Percentiles rank a stretch among this genome's conserved stretches.
phyloP scores from a whole-genome alignment of 2,797 vertebrate species.

The Thalassophryne amazonica region DNA sequence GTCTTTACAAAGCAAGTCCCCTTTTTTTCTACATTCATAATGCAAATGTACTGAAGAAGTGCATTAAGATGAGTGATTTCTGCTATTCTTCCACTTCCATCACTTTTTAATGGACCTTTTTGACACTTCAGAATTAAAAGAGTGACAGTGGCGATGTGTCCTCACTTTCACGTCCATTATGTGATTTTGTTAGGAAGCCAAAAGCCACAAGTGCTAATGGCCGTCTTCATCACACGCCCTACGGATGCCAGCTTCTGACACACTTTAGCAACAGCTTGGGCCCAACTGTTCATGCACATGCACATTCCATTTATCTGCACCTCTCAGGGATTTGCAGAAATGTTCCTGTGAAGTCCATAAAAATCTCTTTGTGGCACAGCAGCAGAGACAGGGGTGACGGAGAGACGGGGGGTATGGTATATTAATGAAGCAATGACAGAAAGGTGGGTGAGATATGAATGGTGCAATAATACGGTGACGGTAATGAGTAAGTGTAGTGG shows the following conservation, averaged over 20 bases:
- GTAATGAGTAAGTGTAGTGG: constrained; percentile 38
- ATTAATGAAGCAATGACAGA: constrained; percentile 59
- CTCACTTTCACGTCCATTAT: constrained; percentile 56
- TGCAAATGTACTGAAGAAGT: constrained; percentile 72
- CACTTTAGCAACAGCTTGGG: constrained; percentile 46
- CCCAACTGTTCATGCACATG: constrained; percentile 57
- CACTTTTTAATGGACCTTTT: constrained; percentile 54
- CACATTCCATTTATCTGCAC: constrained; percentile 59
- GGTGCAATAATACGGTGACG: constrained; percentile 44
- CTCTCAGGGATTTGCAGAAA: constrained; percentile 35
- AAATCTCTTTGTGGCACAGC: constrained; percentile 22
- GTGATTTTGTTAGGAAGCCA: constrained; percentile 29
- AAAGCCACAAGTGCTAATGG: constrained; percentile 64
- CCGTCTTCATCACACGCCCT: constrained; percentile 33
- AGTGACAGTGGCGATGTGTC: constrained; percentile 37
- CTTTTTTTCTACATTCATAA: constrained; percentile 71
- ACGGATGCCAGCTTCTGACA: constrained; percentile 39
- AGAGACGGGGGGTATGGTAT: constrained; percentile 43
- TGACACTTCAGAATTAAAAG: constrained; percentile 37
- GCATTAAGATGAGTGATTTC: constrained; percentile 71
- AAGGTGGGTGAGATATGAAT: constrained; percentile 53
- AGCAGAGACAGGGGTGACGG: constrained; percentile 16
- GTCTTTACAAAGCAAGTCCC: constrained; percentile 43
- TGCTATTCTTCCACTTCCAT: constrained; percentile 52
- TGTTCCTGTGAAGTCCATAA: constrained; percentile 34